Evolutionary conservation across 2,888 invertebrate genomes (phyloP).

Genomic region (Drosophila cracens): DNA sequence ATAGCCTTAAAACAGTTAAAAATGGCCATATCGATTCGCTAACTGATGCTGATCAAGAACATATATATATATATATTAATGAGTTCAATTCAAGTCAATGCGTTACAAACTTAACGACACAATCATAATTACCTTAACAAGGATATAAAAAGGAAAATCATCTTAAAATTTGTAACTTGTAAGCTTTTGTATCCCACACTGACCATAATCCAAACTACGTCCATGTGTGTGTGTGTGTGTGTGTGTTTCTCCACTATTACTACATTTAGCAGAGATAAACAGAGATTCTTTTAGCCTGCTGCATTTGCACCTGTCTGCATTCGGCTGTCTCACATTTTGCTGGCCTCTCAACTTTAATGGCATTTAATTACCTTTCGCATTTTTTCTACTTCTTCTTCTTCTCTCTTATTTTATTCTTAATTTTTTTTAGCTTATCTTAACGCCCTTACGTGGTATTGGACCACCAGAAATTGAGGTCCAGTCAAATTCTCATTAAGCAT

Average conservation of each 20-base stretch:
- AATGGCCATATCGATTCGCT: neutral
- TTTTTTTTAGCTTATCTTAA: slow-evolving; percentile 60
- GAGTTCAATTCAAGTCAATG: neutral
- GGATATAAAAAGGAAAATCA: too few relatives aligned
- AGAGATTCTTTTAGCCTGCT: slow-evolving; percentile 57
- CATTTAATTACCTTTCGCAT: slow-evolving; percentile 77
- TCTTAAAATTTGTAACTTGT: neutral
- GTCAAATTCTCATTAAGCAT: slow-evolving; percentile 38
- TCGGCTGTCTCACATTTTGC: slow-evolving; percentile 46
- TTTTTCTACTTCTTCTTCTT: slow-evolving; percentile 6
- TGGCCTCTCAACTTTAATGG: slow-evolving; percentile 65
- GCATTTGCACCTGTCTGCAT: neutral
- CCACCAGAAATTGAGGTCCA: slow-evolving; percentile 58
- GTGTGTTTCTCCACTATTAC: slow-evolving; percentile 39
- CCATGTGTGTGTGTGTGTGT: slow-evolving; percentile 12
- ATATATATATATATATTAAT: neutral
- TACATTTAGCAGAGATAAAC: slow-evolving; percentile 62
- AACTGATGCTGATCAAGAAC: neutral
- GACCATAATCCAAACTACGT: neutral
- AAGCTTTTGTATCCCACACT: neutral
- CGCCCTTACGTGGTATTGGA: slow-evolving; percentile 52
- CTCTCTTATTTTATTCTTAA: neutral
- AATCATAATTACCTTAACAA: too few relatives aligned
- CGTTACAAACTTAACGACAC: too few relatives aligned
- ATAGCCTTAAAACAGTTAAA: neutral